Conservation (phyloP, 2,797 vertebrate genomes). For the Arnoldichthys spilopterus region DNA sequence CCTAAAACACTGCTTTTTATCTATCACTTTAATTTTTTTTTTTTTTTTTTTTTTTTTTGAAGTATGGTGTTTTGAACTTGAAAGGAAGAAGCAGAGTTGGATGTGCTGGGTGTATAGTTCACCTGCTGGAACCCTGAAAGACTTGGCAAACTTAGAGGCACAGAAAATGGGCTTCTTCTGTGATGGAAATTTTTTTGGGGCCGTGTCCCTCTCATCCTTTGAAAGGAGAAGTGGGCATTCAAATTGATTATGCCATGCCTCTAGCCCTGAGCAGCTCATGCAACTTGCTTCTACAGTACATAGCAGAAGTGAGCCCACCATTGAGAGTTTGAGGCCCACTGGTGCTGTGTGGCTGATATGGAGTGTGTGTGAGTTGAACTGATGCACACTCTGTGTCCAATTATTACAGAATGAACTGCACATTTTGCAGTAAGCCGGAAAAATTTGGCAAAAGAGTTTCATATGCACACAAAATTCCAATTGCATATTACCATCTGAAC, state of each 20-base stretch:
- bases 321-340: not conserved
- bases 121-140: conserved; percentile 43
- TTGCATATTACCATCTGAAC: not conserved
- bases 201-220: conserved; percentile 36
- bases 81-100: conserved; percentile 58
- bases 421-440: not conserved
- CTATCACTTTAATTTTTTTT: not conserved
- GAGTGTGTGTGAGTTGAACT: not conserved
- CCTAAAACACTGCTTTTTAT: conserved; percentile 62
- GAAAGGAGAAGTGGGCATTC: conserved; percentile 26
- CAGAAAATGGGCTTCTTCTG: conserved; percentile 25
- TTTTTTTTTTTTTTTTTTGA: conserved; percentile 56
- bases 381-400: conserved; percentile 1
- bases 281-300: conserved; percentile 12
- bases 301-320: conserved; percentile 6
- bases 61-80: conserved; percentile 59
- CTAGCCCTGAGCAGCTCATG: not conserved
- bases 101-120: conserved; percentile 55
- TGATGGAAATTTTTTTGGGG: conserved; percentile 9
- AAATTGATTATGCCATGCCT: conserved; percentile 17
- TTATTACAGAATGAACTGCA: conserved; percentile 9
- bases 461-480: not conserved
- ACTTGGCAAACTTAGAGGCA: conserved; percentile 20
- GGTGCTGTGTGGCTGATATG: conserved; percentile 1
- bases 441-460: not conserved